A percentile compares a stretch with the other conserved stretches of the same genome.
These are phyloP conservation scores for Anoplophora glabripennis DNA, from an alignment of 1,140 invertebrate species.

Conservation along the genomic window DNA sequence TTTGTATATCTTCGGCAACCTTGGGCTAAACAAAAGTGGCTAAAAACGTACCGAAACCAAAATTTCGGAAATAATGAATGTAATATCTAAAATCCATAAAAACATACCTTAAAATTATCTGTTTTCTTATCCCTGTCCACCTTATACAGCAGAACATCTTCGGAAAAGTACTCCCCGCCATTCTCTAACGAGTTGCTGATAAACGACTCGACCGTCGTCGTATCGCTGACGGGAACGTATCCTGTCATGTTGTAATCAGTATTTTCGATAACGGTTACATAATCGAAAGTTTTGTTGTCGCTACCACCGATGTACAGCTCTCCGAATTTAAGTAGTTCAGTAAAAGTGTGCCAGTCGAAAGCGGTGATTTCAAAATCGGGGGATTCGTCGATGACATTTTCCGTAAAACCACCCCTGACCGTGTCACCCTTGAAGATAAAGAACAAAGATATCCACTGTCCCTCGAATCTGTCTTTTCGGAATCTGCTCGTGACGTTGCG, in stretches of 20 bases:
- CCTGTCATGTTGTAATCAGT: slow-evolving; percentile 44
- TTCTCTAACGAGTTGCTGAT: slow-evolving; percentile 42
- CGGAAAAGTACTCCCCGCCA: slow-evolving; percentile 25
- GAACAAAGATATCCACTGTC: slow-evolving; percentile 66
- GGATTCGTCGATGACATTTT: slow-evolving; percentile 52
- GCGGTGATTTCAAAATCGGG: slow-evolving; percentile 50
- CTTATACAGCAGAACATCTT: slow-evolving; percentile 38
- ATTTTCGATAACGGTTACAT: slow-evolving; percentile 39
- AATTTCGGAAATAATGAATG: background rate
- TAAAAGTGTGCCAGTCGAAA: slow-evolving; percentile 59
- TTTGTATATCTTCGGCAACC: too few relatives aligned
- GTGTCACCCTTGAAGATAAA: slow-evolving; percentile 56
- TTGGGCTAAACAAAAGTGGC: too few relatives aligned
- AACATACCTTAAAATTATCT: slow-evolving; percentile 54
- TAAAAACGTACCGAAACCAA: background rate
- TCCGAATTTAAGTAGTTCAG: slow-evolving; percentile 53
- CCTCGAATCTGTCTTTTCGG: slow-evolving; percentile 60
- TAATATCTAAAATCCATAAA: background rate
- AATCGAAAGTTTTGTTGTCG: slow-evolving; percentile 43
- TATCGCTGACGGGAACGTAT: slow-evolving; percentile 47
- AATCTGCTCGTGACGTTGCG: slow-evolving; percentile 54
- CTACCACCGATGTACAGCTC: slow-evolving; percentile 44
- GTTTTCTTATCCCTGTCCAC: slow-evolving; percentile 44
- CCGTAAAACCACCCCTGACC: slow-evolving; percentile 55
- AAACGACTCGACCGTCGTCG: slow-evolving; percentile 36